Percentiles rank a stretch among this genome's conserved stretches.
Evolutionary conservation across 1,140 invertebrate species (phyloP).

Genomic region (Propsilocerus akamusi): DNA sequence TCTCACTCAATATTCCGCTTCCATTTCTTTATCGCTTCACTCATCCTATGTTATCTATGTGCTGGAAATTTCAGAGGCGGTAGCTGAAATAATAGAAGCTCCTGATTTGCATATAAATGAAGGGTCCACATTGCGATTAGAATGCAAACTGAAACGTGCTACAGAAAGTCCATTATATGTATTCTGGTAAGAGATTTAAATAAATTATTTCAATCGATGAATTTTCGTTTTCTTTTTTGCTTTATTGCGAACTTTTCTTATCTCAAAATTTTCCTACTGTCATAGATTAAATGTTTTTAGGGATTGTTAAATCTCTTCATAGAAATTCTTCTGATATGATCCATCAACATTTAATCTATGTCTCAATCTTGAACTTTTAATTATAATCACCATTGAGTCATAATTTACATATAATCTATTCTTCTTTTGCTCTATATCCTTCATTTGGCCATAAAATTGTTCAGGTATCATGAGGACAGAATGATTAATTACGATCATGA

Average conservation of each 20-base stretch:
- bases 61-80: slow-evolving; percentile 52
- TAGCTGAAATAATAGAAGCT: slow-evolving; percentile 57
- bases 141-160: slow-evolving; percentile 51
- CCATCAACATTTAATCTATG: too few species aligned
- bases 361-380: too few species aligned
- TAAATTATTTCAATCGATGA: slow-evolving; percentile 2
- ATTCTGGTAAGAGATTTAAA: slow-evolving; percentile 36
- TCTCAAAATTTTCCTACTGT: too few species aligned
- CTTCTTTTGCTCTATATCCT: too few species aligned
- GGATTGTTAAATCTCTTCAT: too few species aligned
- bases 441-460: too few species aligned
- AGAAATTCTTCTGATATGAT: too few species aligned
- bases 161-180: slow-evolving; percentile 58
- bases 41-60: not conserved
- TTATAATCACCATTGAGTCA: too few species aligned
- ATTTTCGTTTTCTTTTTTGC: too few species aligned
- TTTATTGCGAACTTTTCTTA: too few species aligned
- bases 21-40: not conserved
- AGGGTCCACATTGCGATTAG: slow-evolving; percentile 52
- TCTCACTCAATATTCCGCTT: not conserved
- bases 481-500: slow-evolving; percentile 61
- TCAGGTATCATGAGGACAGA: slow-evolving; percentile 51
- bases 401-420: not conserved
- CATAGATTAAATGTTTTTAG: too few species aligned
- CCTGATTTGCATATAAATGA: slow-evolving; percentile 62